A percentile compares a stretch with the other conserved stretches of the same genome.
Evolutionary conservation across 2,797 vertebrate genomes (phyloP).

Genomic region (Clarias fuscus): DNA sequence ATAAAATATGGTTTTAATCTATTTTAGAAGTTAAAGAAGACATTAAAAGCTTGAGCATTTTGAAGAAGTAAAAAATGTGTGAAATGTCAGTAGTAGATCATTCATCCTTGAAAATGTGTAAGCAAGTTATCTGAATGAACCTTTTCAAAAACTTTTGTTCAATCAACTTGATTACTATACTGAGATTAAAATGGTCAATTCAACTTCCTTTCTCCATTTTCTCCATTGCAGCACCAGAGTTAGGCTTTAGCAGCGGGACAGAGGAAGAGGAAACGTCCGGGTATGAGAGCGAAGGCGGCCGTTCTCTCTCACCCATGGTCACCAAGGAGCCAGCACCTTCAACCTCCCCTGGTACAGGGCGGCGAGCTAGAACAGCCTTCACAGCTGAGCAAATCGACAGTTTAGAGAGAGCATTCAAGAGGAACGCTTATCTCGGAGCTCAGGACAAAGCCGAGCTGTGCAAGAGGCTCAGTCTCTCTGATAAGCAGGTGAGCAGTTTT

Average conservation of each 20-base stretch:
- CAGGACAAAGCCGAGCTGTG: slow-evolving; percentile 79
- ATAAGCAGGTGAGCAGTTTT: slow-evolving; percentile 75
- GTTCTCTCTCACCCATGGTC: slow-evolving; percentile 62
- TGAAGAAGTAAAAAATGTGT: not conserved
- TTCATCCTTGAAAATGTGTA: not conserved
- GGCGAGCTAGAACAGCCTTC: slow-evolving; percentile 78
- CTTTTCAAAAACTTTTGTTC: not conserved
- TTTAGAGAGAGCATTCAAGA: slow-evolving; percentile 77
- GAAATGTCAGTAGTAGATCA: not conserved
- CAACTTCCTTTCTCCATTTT: not conserved
- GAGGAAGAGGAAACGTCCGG: slow-evolving; percentile 77
- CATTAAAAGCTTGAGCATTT: not conserved
- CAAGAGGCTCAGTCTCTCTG: slow-evolving; percentile 74
- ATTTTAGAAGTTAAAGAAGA: not conserved
- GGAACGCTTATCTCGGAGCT: slow-evolving; percentile 76
- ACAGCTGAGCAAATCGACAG: slow-evolving; percentile 76
- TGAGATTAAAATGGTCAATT: not conserved
- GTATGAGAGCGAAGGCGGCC: slow-evolving; percentile 75
- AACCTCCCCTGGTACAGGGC: slow-evolving; percentile 58
- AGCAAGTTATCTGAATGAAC: not conserved
- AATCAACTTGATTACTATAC: not conserved
- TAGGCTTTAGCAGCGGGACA: slow-evolving; percentile 65
- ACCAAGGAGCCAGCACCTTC: slow-evolving; percentile 25
- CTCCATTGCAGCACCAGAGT: slow-evolving; percentile 43
- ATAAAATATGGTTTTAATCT: not conserved